Conservation (phyloP, 2,113 vertebrate genomes). For the Varanus komodoensis region DNA sequence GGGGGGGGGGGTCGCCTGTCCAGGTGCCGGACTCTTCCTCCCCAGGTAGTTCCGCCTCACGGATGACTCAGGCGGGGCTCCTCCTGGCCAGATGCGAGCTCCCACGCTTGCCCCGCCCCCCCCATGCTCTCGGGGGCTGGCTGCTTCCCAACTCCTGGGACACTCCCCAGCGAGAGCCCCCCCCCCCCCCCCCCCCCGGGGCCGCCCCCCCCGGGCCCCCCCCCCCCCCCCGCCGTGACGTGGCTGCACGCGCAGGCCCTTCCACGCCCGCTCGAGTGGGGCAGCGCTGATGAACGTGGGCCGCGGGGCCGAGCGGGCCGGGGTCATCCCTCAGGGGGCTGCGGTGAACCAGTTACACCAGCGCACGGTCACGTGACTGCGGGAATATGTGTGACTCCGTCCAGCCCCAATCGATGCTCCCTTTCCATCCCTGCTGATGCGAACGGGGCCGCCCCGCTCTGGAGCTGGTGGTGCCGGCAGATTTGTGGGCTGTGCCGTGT, state of each 20-base stretch:
- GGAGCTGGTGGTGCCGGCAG: too few relatives aligned
- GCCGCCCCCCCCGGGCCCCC: too few relatives aligned
- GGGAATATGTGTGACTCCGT: background rate
- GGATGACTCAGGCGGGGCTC: too few relatives aligned
- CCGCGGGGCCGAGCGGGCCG: background rate
- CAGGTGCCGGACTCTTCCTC: too few relatives aligned
- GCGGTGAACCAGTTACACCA: background rate
- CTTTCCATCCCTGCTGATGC: fast-evolving
- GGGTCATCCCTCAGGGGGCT: background rate
- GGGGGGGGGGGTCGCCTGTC: too few relatives aligned
- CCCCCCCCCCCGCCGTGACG: background rate
- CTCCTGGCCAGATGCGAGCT: too few relatives aligned
- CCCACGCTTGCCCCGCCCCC: too few relatives aligned
- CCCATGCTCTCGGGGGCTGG: too few relatives aligned
- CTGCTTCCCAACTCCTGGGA: too few relatives aligned
- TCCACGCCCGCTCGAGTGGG: background rate
- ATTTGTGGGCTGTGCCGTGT: background rate
- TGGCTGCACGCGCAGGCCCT: background rate
- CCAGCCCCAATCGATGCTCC: background rate
- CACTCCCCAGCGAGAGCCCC: too few relatives aligned
- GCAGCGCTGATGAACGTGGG: background rate
- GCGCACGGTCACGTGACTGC: background rate
- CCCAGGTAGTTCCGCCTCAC: too few relatives aligned
- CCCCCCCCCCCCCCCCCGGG: too few relatives aligned
- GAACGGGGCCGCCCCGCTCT: background rate